Percentiles rank a stretch among this genome's conserved stretches.
These are phyloP conservation scores for Ictalurus punctatus DNA, from an alignment of 2,113 vertebrate genomes.

Conservation along the genomic window DNA sequence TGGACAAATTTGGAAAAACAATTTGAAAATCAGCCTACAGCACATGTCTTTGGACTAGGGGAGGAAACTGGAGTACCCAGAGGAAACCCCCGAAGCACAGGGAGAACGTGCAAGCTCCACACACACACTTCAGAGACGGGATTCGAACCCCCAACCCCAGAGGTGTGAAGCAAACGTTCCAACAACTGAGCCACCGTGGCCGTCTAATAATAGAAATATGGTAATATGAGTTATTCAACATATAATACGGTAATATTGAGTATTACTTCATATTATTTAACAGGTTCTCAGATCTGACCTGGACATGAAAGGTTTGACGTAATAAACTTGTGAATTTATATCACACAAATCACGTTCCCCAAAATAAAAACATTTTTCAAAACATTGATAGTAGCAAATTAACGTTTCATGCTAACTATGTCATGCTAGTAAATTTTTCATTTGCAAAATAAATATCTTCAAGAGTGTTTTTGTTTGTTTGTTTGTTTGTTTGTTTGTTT, in stretches of 20 bases:
- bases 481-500: not conserved
- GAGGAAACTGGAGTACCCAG: too few species aligned
- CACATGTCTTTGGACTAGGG: too few species aligned
- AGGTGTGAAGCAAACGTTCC: too few species aligned
- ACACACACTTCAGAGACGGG: too few species aligned
- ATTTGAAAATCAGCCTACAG: too few species aligned
- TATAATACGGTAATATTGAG: not conserved
- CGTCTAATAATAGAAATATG: not conserved
- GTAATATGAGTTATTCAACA: not conserved
- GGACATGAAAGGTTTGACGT: not conserved
- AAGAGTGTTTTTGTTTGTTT: not conserved
- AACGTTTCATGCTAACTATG: not conserved
- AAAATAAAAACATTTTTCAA: not conserved
- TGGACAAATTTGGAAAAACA: too few species aligned
- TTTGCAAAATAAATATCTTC: not conserved
- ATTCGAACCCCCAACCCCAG: too few species aligned
- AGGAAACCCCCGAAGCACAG: too few species aligned
- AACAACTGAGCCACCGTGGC: too few species aligned
- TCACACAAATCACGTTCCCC: not conserved
- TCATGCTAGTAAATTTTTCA: not conserved
- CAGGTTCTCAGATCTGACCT: not conserved
- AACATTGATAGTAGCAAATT: not conserved
- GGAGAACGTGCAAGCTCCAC: too few species aligned
- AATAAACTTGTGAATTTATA: not conserved
- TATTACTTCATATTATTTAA: too few species aligned